Conservation (phyloP, 2,113 vertebrate genomes). For the Heliornis fulica region DNA sequence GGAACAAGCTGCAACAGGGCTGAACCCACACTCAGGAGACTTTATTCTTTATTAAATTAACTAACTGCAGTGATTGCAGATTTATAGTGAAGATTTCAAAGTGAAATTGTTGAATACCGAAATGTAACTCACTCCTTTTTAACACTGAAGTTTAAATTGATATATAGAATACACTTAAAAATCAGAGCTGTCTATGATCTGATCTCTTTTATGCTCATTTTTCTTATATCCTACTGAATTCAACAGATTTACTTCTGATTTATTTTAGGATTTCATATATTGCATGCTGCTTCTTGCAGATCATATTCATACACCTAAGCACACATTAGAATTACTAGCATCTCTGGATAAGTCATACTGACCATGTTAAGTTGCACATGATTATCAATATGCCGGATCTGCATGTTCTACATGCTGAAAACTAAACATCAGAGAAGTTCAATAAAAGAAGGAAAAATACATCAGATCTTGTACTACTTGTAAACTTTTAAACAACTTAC, state of each 20-base stretch:
- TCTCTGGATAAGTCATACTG: neutral
- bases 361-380: neutral
- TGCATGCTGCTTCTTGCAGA: neutral
- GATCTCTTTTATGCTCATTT: neutral
- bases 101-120: neutral
- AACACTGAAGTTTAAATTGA: neutral
- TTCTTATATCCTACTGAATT: neutral
- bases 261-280: neutral
- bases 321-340: neutral
- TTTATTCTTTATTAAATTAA: neutral
- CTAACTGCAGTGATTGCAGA: neutral
- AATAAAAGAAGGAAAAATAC: neutral
- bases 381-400: neutral
- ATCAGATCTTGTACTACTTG: neutral
- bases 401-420: neutral
- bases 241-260: neutral
- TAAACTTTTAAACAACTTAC: neutral
- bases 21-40: neutral
- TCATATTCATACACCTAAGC: neutral
- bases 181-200: neutral
- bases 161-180: neutral
- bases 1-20: neutral
- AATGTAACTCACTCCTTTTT: neutral
- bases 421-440: neutral
- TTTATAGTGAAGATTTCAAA: neutral